phyloP scores from a whole-genome alignment of 2,797 vertebrate species.

The Schizopygopsis malacanthus region DNA sequence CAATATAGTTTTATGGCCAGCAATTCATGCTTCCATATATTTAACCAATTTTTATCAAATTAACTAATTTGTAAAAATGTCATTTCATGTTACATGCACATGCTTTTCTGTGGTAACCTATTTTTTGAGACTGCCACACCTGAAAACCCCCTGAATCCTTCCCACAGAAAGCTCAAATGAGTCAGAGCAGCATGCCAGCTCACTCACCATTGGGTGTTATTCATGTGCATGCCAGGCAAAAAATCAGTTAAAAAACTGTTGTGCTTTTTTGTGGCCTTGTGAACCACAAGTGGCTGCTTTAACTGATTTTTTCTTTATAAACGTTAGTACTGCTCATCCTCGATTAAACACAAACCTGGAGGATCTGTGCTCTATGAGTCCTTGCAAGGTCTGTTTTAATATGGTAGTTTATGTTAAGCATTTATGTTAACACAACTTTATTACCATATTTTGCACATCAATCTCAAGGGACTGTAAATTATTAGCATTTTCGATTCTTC shows the following conservation, averaged over 20 bases:
- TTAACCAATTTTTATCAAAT: not conserved
- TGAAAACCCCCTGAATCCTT: not conserved
- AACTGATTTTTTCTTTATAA: not conserved
- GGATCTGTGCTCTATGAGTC: not conserved
- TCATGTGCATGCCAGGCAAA: not conserved
- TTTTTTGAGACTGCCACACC: not conserved
- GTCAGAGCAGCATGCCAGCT: conserved; percentile 15
- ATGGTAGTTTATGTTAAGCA: not conserved
- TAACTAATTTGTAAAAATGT: not conserved
- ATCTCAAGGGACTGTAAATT: not conserved
- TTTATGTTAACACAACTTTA: not conserved
- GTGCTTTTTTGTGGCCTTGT: not conserved
- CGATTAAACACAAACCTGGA: not conserved
- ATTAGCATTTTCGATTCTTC: not conserved
- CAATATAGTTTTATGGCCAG: not conserved
- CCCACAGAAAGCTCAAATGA: conserved; percentile 15
- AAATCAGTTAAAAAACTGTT: not conserved
- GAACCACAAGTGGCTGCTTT: not conserved
- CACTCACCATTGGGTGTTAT: not conserved
- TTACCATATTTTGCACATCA: not conserved
- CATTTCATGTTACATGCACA: not conserved
- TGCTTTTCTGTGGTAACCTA: not conserved
- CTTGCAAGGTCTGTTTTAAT: not conserved
- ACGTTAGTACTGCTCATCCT: not conserved
- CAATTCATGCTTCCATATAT: not conserved